Base-by-base conservation (phyloP, 2,113 vertebrate genomes). In the Albula goreensis region DNA sequence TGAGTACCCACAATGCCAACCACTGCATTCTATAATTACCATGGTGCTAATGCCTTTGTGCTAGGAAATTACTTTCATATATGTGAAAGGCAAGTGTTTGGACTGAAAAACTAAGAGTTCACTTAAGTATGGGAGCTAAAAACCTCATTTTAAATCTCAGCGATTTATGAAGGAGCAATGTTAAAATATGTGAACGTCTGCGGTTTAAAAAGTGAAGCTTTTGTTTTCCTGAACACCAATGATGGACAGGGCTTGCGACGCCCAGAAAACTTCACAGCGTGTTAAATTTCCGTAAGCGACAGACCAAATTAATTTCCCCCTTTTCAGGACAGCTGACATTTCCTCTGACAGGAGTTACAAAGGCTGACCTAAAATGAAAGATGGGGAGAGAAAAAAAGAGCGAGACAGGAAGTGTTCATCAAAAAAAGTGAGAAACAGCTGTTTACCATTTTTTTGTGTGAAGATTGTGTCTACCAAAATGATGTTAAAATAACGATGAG, bases 261-360 rank as follows among this genome's bases (percentile, higher is more conserved):
- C 53, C 48, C 8, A 48, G 53, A 82, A 12, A 31, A 60, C 53
- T 31, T 82, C n/a, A 60, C 51, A 31, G 31, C 81, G 9, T 82
- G 81, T 48, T 57, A 82, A 25, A 82, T 82, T 82, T 57, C 81
- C 13, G 19, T 60, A 53, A 82, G 85, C 50, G 57, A 82, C 85
- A 81, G 85, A 70, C 48, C 50, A 86, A 81, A 86, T 60, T 78
- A 13, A 83, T 79, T 82, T 82, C 81, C 51, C 70, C 53, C 31
- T 51, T 83, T 82, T 85, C 51, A 4, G 4, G 83, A 81, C 81
- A 81, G 87, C 89, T 84, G 85, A 87, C 85, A 83, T 80, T 87
- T 25, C 51, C 31, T 60, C 25, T 77, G 80, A 82, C 85, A 88
- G 87, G 57, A 66, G 60, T 66, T 15, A 78, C 56, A 83, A 17